phyloP scores from a whole-genome alignment of 1,140 invertebrate genomes.

The Listronotus oregonensis region DNA sequence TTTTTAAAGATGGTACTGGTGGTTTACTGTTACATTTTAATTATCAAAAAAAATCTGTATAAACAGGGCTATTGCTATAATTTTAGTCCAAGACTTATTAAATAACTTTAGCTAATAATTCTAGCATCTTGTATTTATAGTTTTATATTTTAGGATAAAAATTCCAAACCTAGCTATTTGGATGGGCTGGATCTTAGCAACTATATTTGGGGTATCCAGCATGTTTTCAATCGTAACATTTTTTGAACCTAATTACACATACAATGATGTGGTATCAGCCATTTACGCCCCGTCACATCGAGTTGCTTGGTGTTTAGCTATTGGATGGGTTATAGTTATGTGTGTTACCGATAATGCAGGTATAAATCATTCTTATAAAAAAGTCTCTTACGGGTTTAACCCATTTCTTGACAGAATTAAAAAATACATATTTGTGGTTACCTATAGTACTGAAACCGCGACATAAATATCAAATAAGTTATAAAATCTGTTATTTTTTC shows the following conservation, averaged over 20 bases:
- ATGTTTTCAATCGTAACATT: conserved; percentile 67
- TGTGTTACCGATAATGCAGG: conserved; percentile 74
- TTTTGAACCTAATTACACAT: conserved; percentile 64
- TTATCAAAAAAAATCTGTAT: no score
- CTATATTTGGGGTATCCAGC: conserved; percentile 61
- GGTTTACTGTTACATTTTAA: no score
- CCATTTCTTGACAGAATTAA: background rate
- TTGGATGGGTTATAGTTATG: conserved; percentile 73
- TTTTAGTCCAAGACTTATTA: no score
- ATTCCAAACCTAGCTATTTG: conserved; percentile 58
- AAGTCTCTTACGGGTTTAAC: background rate
- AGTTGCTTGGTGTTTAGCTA: conserved; percentile 67
- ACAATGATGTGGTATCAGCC: conserved; percentile 64
- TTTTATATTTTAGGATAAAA: conserved; percentile 45
- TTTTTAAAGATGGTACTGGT: no score
- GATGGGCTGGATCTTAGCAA: conserved; percentile 63
- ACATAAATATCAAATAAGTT: background rate
- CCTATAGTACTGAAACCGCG: background rate
- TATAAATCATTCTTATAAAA: conserved; percentile 43
- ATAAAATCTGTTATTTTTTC: no score
- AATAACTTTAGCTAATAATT: background rate
- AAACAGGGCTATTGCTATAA: no score
- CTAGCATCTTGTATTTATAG: background rate
- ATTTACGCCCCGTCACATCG: conserved; percentile 69
- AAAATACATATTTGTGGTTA: background rate